Conservation (phyloP, 2,113 vertebrate species). For the Xenopus borealis region DNA sequence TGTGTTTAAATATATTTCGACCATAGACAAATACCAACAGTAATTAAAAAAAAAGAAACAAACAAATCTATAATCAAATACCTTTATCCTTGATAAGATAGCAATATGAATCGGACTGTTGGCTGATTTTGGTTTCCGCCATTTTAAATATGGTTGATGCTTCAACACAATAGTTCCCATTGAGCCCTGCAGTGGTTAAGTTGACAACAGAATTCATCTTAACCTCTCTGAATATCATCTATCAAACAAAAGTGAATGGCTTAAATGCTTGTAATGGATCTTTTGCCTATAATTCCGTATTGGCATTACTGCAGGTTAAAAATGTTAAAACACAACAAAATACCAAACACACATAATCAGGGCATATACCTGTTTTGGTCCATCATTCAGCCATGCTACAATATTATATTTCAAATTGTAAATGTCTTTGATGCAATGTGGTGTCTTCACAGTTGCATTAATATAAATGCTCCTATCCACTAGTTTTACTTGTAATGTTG, state of each 20-base stretch:
- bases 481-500: neutral
- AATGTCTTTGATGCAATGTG: neutral
- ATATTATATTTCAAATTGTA: neutral
- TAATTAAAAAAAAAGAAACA: no score
- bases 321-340: no score
- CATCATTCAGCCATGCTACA: neutral
- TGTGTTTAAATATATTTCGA: no score
- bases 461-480: neutral
- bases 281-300: no score
- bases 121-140: neutral
- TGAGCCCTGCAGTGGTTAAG: neutral
- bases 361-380: constrained; percentile 4
- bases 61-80: neutral
- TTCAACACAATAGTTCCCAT: constrained; percentile 19
- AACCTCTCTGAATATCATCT: neutral
- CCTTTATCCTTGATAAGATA: constrained; percentile 4
- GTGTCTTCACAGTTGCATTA: neutral
- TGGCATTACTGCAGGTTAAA: no score
- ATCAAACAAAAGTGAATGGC: neutral
- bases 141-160: neutral
- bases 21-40: no score
- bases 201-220: neutral
- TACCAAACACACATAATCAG: no score
- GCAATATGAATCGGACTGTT: neutral
- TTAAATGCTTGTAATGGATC: no score